These are phyloP conservation scores for Mechanitis mazaeus DNA, from an alignment of 2,888 invertebrate species.

Conservation along the genomic window DNA sequence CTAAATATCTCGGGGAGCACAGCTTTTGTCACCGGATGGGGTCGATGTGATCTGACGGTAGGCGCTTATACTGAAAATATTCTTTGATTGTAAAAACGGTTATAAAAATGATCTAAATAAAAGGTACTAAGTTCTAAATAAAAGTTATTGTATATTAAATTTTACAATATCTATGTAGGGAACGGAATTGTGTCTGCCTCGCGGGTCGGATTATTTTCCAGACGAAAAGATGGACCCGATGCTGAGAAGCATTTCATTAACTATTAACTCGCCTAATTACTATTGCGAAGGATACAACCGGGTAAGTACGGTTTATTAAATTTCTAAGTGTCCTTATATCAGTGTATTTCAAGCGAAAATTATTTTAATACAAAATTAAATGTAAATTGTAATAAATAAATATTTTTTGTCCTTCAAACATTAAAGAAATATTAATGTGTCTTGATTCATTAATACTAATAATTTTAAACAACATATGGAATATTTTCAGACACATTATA, in stretches of 20 bases:
- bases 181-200: conserved; percentile 53
- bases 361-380: too few relatives aligned
- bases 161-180: conserved; percentile 40
- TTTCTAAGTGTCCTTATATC: neutral
- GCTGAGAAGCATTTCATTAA: conserved; percentile 48
- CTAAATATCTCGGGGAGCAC: conserved; percentile 25
- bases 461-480: too few relatives aligned
- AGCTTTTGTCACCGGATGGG: conserved; percentile 64
- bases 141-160: too few relatives aligned
- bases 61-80: neutral
- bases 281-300: conserved; percentile 46
- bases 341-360: too few relatives aligned
- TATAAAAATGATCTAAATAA: too few relatives aligned
- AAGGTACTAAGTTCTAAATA: too few relatives aligned
- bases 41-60: conserved; percentile 62
- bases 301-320: conserved; percentile 34
- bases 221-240: conserved; percentile 57
- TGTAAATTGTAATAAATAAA: too few relatives aligned
- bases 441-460: too few relatives aligned
- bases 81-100: too few relatives aligned
- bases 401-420: too few relatives aligned
- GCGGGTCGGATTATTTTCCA: conserved; percentile 44
- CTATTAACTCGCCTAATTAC: conserved; percentile 26
- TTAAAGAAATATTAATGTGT: too few relatives aligned
- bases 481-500: too few relatives aligned